Conservation (phyloP, 2,888 invertebrate genomes). For the Heteromyza rotundicornis region DNA sequence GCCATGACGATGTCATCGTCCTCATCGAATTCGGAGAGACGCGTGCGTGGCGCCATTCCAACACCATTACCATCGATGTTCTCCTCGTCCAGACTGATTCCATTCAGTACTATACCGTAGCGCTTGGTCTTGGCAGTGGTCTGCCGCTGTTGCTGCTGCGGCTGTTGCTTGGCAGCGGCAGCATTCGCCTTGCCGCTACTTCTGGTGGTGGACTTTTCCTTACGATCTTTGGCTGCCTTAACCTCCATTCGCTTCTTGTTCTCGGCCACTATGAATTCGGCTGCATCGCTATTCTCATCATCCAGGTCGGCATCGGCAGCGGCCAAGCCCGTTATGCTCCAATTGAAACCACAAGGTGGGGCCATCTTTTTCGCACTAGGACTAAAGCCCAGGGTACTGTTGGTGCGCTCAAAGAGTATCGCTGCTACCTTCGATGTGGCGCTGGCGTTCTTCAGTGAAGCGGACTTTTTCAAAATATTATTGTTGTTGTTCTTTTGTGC, state of each 20-base stretch:
- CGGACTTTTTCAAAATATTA: constrained; percentile 41
- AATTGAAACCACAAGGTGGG: constrained; percentile 60
- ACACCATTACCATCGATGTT: constrained; percentile 19
- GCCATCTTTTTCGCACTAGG: constrained; percentile 46
- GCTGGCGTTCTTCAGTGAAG: constrained; percentile 36
- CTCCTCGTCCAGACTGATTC: constrained; percentile 45
- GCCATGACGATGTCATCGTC: constrained; percentile 44
- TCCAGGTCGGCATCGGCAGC: constrained; percentile 51
- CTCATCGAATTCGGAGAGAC: constrained; percentile 39
- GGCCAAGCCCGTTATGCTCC: constrained; percentile 57
- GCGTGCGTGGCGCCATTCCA: constrained; percentile 42
- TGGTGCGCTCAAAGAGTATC: constrained; percentile 41
- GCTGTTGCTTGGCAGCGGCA: constrained; percentile 9
- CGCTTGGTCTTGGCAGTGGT: constrained; percentile 55
- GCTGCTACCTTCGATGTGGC: constrained; percentile 37
- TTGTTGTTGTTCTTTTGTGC: constrained; percentile 37
- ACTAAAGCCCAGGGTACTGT: constrained; percentile 35
- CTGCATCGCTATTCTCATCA: constrained; percentile 39
- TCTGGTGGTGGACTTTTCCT: constrained; percentile 2
- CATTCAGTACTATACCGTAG: constrained; percentile 61
- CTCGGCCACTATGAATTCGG: constrained; percentile 23
- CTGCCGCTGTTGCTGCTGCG: constrained; percentile 29
- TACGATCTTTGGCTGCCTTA: constrained; percentile 20
- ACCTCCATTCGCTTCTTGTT: not conserved
- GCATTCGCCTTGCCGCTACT: constrained; percentile 23